Percentiles rank a stretch among this genome's conserved stretches.
Evolutionary conservation across 2,797 vertebrate species (phyloP).

Genomic region (Jordanella pulchra): DNA sequence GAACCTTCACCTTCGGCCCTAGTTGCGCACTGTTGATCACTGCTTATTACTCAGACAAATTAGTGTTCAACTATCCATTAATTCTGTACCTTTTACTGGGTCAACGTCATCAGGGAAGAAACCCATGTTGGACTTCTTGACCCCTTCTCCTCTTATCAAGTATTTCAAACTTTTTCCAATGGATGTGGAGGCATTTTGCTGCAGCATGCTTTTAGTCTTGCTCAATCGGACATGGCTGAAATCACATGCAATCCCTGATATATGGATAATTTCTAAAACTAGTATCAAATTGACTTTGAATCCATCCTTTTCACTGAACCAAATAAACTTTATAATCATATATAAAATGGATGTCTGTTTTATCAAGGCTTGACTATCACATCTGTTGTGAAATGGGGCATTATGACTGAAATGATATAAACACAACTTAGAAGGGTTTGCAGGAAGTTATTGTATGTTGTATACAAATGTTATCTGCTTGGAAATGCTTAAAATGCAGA

Average conservation of each 20-base stretch:
- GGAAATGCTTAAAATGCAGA: neutral
- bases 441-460: neutral
- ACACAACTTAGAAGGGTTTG: neutral
- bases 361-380: neutral
- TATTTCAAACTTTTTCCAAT: neutral
- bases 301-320: neutral
- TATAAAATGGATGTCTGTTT: neutral
- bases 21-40: constrained; percentile 10
- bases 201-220: neutral
- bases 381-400: neutral
- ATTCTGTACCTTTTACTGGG: neutral
- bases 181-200: neutral
- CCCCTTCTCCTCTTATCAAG: too few relatives aligned
- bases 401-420: neutral
- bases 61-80: neutral
- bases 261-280: neutral
- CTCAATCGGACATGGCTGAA: neutral
- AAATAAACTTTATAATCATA: neutral
- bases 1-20: neutral
- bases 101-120: neutral
- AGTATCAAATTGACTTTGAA: neutral
- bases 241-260: neutral
- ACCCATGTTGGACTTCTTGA: neutral
- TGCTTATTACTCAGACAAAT: constrained; percentile 16
- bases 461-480: neutral